Percentiles rank a stretch among this genome's conserved stretches.
These are phyloP conservation scores for Drosophila kuntzei DNA, from an alignment of 2,888 invertebrate species.

Conservation along the genomic window DNA sequence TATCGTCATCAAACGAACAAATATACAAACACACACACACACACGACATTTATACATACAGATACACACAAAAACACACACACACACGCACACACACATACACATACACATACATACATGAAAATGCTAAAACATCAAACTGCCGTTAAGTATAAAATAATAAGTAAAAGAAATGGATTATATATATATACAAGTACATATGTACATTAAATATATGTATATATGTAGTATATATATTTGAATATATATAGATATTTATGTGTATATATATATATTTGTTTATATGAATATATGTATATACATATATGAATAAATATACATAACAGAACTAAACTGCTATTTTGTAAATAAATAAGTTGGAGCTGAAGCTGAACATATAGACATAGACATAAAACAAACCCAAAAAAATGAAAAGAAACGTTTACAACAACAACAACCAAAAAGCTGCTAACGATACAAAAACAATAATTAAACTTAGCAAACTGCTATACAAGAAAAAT, in stretches of 20 bases:
- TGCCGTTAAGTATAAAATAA: slow-evolving; percentile 77
- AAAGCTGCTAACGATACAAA: slow-evolving; percentile 80
- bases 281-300: slow-evolving; percentile 28
- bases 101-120: slow-evolving; percentile 35
- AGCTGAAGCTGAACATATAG: slow-evolving; percentile 74
- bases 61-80: slow-evolving; percentile 19
- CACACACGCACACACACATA: slow-evolving; percentile 28
- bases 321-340: slow-evolving; percentile 69
- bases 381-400: slow-evolving; percentile 58
- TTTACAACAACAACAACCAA: slow-evolving; percentile 42
- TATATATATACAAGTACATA: slow-evolving; percentile 61
- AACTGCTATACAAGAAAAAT: slow-evolving; percentile 51
- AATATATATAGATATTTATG: slow-evolving; percentile 15
- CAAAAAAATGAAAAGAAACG: slow-evolving; percentile 48
- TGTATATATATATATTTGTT: slow-evolving; percentile 34
- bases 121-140: slow-evolving; percentile 75
- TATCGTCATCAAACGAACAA: slow-evolving; percentile 28
- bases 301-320: slow-evolving; percentile 54
- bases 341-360: slow-evolving; percentile 76
- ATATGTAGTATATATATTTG: slow-evolving; percentile 33
- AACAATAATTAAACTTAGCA: slow-evolving; percentile 80
- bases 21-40: slow-evolving; percentile 17
- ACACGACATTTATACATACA: slow-evolving; percentile 21
- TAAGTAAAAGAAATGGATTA: slow-evolving; percentile 60
- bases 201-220: slow-evolving; percentile 39